Conservation (phyloP, 2,888 invertebrate genomes). For the Aphodius granarius region DNA sequence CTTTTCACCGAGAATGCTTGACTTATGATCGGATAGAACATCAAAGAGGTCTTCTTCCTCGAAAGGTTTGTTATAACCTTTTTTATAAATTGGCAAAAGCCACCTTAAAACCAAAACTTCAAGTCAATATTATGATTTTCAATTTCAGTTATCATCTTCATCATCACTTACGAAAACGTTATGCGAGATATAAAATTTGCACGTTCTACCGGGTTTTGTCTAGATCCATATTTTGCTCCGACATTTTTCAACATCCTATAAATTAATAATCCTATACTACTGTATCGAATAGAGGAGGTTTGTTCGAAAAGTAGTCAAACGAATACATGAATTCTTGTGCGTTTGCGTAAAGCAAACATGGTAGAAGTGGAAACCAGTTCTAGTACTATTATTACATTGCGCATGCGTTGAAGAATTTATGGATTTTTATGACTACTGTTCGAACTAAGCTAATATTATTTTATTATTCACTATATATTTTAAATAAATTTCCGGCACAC, state of each 20-base stretch:
- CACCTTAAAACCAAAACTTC: constrained; percentile 20
- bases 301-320: too few relatives aligned
- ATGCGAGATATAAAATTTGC: neutral
- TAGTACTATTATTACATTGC: too few relatives aligned
- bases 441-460: too few relatives aligned
- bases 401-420: too few relatives aligned
- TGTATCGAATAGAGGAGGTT: too few relatives aligned
- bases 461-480: too few relatives aligned
- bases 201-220: neutral
- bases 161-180: neutral
- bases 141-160: neutral
- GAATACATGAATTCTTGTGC: too few relatives aligned
- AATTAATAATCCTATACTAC: too few relatives aligned
- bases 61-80: constrained; percentile 26
- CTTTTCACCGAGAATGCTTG: constrained; percentile 64
- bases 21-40: constrained; percentile 67
- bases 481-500: too few relatives aligned
- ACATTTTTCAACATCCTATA: neutral
- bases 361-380: too few relatives aligned
- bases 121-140: neutral
- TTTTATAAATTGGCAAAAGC: constrained; percentile 25
- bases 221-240: neutral
- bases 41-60: constrained; percentile 71
- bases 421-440: too few relatives aligned
- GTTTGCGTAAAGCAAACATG: too few relatives aligned